Base-by-base conservation (phyloP, 2,888 invertebrate species). In the Callyntrura sp. region DNA sequence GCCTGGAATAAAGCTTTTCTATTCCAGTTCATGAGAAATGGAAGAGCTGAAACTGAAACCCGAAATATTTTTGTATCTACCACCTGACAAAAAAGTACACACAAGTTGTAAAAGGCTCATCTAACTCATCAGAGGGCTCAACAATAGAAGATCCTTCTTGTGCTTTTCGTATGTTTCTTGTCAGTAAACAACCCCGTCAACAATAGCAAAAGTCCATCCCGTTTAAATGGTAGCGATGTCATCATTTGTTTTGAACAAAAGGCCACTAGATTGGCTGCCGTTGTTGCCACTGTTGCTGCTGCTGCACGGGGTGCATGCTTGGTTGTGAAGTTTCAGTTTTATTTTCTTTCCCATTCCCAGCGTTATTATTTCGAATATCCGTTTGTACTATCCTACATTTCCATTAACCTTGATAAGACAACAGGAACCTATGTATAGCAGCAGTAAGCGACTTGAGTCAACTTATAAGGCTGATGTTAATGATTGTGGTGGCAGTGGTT, bases 341-440 rank as follows among this genome's bases (percentile, higher is more conserved):
- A 70, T 48, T 88, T 60, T 84, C 82, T 86, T 81, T 90, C 85
- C 35, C 85, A 88, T 91, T 85, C 83, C 83, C 83, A 88, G 55
- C 87, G 62, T 73, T 57, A 82, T 88, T 82, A 88, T 81, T 88
- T 88, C 20, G 82, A 81, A 82, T 88, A 88, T 88, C 87, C 87
- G 87, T 48, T 88, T 70, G 81, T 28, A 11, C 48, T 82, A 88
- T 82, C 82, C 87, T 88, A 88, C 70, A 82, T 88, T 88, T 82
- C 81, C 45, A 88, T 55, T 81, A 88, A 88, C 87, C 87, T 70
- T 81, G 87, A 88, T 88, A 88, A 65, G 12, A 76, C 11, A 45
- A 60, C 51, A 25, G 70, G 55, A 83, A 62, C 48, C n/a, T 60
- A 60, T 65, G 68, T 65, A 45, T 14, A 25, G 55, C 51, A 55